Evolutionary conservation across 2,113 vertebrate species (phyloP).

Genomic region (Otus sunia): DNA sequence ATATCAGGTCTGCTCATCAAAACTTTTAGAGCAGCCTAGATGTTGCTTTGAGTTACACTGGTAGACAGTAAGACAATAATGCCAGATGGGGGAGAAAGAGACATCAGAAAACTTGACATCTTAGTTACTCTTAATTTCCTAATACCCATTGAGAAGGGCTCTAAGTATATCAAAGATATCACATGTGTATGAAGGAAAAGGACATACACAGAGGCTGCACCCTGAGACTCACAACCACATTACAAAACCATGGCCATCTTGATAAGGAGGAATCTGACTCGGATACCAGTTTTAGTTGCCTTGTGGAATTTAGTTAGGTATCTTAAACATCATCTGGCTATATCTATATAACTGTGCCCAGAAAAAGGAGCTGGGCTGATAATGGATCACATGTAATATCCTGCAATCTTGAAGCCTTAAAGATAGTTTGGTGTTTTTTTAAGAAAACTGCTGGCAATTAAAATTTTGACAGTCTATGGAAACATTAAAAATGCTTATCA

Average conservation of each 20-base stretch:
- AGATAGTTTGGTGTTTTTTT: neutral
- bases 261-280: neutral
- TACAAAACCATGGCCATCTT: neutral
- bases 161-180: neutral
- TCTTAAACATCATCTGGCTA: neutral
- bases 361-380: neutral
- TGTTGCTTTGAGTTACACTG: neutral
- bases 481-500: neutral
- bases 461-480: neutral
- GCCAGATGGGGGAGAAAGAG: neutral
- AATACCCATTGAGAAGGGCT: neutral
- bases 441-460: neutral
- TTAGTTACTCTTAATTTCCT: neutral
- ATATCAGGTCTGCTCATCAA: neutral
- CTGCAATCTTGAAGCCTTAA: neutral
- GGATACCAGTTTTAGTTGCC: neutral
- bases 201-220: neutral
- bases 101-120: neutral
- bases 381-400: neutral
- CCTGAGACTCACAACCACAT: neutral
- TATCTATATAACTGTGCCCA: neutral
- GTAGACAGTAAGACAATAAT: neutral
- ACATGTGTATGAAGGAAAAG: fast-evolving
- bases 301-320: neutral
- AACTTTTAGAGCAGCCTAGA: neutral